Base-by-base conservation (phyloP, 2,113 vertebrate species). In the Scalopus aquaticus region DNA sequence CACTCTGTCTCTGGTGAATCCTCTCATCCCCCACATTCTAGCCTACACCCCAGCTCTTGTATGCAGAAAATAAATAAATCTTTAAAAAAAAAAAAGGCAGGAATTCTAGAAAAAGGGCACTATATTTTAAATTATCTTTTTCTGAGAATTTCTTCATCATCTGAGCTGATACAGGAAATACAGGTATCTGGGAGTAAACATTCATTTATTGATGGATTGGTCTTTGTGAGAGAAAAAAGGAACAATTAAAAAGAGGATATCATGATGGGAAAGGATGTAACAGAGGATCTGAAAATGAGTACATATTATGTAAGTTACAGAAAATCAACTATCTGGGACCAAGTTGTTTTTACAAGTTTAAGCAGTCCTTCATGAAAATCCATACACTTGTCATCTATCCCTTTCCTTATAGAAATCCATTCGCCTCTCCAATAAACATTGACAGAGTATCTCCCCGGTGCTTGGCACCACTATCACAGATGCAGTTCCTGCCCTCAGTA, bases 131-230 rank as follows among this genome's bases (percentile, higher is more conserved):
- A 69, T 16, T 69, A 39, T 83, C 42, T 77, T 93, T 88, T 90
- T 82, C 80, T 73, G 74, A 39, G 12, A 4, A 58, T 32, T 88
- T 94, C 67, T 37, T 60, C 10, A 58, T 67, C 46, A 94, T 37
- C 60, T 76, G 54, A 77, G 16, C 32, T 94, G 90, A 91, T 42
- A 20, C 3, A 81, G 39, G 30, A 81, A 81, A 78, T 22, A 77
- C 15, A 79, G 35, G 82, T 94, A 90, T 46, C 26, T 70, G 24
- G 26, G 30, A 90, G 16, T 88, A 94, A 80, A 16, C 67, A 94
- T 81, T 42, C 22, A 65, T 85, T 95, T 90, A 83, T 9, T 88
- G 56, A 90, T 64, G 20, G n/a, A 77, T 3, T 54, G 15, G 28
- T 56, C 58, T 83, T 85, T 17, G 17, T 54, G 51, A 54, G 28